Conservation (phyloP, 2,797 vertebrate genomes). For the Betta splendens region DNA sequence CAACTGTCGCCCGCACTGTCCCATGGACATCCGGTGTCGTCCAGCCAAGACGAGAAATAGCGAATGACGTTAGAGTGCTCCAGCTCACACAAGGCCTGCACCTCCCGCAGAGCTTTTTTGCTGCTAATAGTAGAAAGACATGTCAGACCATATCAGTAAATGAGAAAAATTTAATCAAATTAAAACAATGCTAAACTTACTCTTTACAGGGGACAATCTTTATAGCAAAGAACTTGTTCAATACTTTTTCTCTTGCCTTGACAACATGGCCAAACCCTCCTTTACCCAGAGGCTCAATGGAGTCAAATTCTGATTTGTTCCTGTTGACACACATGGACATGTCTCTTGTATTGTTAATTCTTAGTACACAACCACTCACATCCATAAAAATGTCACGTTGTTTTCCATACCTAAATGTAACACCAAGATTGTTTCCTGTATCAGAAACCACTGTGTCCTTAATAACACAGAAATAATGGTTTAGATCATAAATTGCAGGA, state of each 20-base stretch:
- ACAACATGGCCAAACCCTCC: constrained; percentile 79
- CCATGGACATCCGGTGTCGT: constrained; percentile 49
- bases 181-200: constrained; percentile 65
- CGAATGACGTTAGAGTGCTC: constrained; percentile 77
- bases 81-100: constrained; percentile 62
- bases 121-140: too few relatives aligned
- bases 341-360: too few relatives aligned
- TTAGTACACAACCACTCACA: too few relatives aligned
- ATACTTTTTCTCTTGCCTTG: constrained; percentile 66
- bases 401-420: neutral
- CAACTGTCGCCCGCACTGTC: constrained; percentile 43
- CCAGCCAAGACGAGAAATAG: constrained; percentile 74
- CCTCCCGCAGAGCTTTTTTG: constrained; percentile 60
- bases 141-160: too few relatives aligned
- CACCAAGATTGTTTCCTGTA: neutral
- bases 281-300: constrained; percentile 53
- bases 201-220: constrained; percentile 71
- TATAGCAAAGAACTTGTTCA: constrained; percentile 63
- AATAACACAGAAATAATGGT: too few relatives aligned
- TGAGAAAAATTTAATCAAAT: too few relatives aligned
- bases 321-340: constrained; percentile 42
- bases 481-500: too few relatives aligned
- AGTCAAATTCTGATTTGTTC: constrained; percentile 69
- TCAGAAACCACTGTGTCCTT: too few relatives aligned
- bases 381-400: too few relatives aligned